These are phyloP conservation scores for Zapornia atra DNA, from an alignment of 2,113 vertebrate species.

Conservation along the genomic window DNA sequence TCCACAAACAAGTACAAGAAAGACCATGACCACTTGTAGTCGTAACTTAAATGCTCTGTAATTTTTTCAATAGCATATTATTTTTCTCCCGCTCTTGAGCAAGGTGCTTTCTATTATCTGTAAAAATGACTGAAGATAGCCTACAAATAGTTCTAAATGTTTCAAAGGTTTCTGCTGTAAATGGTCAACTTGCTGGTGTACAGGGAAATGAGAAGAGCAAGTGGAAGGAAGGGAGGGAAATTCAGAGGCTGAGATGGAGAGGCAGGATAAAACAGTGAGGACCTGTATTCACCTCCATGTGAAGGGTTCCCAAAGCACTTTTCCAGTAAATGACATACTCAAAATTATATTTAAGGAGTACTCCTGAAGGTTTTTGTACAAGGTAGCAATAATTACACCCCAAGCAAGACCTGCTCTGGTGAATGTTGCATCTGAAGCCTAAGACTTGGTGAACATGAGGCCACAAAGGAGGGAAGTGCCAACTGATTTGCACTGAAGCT, in stretches of 20 bases:
- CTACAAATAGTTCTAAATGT: background rate
- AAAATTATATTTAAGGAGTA: background rate
- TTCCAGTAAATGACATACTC: background rate
- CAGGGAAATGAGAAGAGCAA: background rate
- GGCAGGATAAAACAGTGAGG: background rate
- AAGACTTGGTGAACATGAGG: background rate
- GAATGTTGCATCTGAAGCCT: background rate
- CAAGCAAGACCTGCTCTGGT: background rate
- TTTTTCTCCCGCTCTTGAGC: background rate
- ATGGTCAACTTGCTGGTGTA: background rate
- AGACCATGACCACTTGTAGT: background rate
- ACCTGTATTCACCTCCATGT: background rate
- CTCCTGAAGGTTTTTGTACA: background rate
- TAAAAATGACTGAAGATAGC: background rate
- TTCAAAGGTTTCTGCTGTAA: background rate
- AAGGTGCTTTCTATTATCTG: background rate
- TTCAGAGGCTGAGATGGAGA: background rate
- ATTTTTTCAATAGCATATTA: background rate
- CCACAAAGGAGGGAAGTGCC: background rate
- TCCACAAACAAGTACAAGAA: background rate
- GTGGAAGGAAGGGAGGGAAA: background rate
- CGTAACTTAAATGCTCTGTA: background rate
- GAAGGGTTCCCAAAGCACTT: background rate
- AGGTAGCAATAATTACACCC: background rate
- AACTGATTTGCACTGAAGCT: background rate